Conservation (phyloP, 2,888 invertebrate genomes). For the Rhorus exstirpatorius region DNA sequence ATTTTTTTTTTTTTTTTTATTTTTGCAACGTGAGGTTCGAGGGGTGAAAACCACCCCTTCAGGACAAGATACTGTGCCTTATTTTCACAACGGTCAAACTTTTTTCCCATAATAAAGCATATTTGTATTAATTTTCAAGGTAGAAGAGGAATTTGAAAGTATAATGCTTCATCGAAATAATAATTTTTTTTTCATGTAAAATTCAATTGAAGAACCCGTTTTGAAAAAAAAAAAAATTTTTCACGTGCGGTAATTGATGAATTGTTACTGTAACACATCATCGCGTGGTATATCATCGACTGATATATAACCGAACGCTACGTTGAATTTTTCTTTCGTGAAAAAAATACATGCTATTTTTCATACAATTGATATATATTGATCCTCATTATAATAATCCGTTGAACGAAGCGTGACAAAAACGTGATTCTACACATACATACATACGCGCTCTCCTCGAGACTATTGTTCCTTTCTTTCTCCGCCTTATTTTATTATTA, state of each 20-base stretch:
- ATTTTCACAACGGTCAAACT: no score
- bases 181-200: no score
- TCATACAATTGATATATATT: slow-evolving; percentile 30
- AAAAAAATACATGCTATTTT: slow-evolving; percentile 30
- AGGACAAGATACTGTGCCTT: no score
- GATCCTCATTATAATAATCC: slow-evolving; percentile 55
- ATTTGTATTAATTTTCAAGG: no score
- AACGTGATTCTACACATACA: slow-evolving; percentile 42
- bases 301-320: not conserved
- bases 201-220: no score
- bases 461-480: slow-evolving; percentile 65
- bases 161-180: no score
- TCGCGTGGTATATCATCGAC: slow-evolving; percentile 3
- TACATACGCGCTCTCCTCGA: slow-evolving; percentile 11
- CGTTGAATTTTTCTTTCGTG: slow-evolving; percentile 12
- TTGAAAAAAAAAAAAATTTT: no score
- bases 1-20: not conserved
- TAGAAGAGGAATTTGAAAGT: no score
- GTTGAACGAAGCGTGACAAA: slow-evolving; percentile 59
- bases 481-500: slow-evolving; percentile 40
- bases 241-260: no score
- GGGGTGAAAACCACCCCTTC: no score
- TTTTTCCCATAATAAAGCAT: no score
- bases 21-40: not conserved
- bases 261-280: not conserved